Base-by-base conservation (phyloP, 2,888 invertebrate genomes). In the Anagyrus pseudococci region DNA sequence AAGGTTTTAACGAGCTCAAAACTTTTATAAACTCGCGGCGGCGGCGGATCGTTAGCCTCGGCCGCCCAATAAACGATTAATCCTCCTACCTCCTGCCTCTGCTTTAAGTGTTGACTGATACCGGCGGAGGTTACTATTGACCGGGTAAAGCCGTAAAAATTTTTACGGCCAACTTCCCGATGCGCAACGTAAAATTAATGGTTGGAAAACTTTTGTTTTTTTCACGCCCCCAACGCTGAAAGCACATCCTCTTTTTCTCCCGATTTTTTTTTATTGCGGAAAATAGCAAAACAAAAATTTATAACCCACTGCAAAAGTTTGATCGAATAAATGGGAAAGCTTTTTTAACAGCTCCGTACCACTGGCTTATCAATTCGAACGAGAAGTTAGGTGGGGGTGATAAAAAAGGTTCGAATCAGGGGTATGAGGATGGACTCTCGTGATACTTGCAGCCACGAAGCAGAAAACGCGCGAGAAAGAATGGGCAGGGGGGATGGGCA, bases 1-100 rank as follows among this genome's bases (percentile, higher is more conserved):
- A 60, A 53, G 60, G 48, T 64, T 52, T 50, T 53, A 53, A 64
- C 59, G 55, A 60, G 60, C 53, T 64, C 52, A 25, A 20, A 56
- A 59, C 56, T 60, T 59, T 64, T 56, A 47, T 47, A 64, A 56
- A 59, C 56, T 59, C 46, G 46, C 33, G 46, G 50, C n/a, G n/a
- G n/a, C n/a, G n/a, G n/a, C n/a, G n/a, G n/a, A 23, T 47, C 59
- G 47, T 59, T 59, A 64, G 56, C 50, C 53, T 44, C 40, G 48
- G 33, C 46, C 50, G 44, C 57, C 53, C 50, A 44, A n/a, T n/a
- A n/a, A 50, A 22, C 55, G 44, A 63, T 63, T 49, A 55, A 63
- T 58, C 46, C 49, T 49, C 23, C 26, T n/a, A n/a, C n/a, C n/a
- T n/a, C n/a, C n/a, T n/a, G n/a, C n/a, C n/a, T n/a, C n/a, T n/a